phyloP scores from a whole-genome alignment of 2,888 invertebrate species.

The Buathra laborator region DNA sequence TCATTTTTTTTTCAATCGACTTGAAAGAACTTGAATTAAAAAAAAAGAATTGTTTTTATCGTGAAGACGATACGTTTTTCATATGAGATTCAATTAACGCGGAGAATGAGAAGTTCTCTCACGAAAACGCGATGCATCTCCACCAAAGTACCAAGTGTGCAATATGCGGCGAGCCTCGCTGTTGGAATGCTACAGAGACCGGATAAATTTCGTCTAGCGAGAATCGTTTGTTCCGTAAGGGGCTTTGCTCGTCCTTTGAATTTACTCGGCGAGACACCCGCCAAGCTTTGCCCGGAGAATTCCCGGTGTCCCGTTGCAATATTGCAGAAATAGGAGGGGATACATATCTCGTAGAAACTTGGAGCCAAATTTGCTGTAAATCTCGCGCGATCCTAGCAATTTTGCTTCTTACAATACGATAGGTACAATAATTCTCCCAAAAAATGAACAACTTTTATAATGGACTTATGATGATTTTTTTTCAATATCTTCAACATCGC shows the following conservation, averaged over 20 bases:
- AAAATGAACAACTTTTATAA: background rate
- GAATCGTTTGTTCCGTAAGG: constrained; percentile 52
- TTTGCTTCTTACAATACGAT: background rate
- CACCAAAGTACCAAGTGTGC: background rate
- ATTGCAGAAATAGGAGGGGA: background rate
- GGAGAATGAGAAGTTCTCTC: background rate
- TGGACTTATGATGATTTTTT: background rate
- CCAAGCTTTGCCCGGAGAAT: background rate
- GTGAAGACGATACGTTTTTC: constrained; percentile 31
- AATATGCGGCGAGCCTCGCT: background rate
- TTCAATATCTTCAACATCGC: too few species aligned
- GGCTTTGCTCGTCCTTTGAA: constrained; percentile 2
- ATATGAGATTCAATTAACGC: constrained; percentile 65
- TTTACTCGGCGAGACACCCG: constrained; percentile 2
- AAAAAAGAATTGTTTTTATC: background rate
- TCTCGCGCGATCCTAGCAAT: background rate
- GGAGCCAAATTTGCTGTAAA: background rate
- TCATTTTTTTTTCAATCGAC: too few species aligned
- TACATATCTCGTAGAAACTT: background rate
- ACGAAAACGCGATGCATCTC: constrained; percentile 25
- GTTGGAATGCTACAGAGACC: constrained; percentile 46
- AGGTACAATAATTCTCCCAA: background rate
- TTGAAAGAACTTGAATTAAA: background rate
- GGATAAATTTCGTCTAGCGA: constrained; percentile 55
- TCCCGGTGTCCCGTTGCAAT: background rate